These are phyloP conservation scores for Drosophila borborema DNA, from an alignment of 2,888 invertebrate genomes.

Conservation along the genomic window DNA sequence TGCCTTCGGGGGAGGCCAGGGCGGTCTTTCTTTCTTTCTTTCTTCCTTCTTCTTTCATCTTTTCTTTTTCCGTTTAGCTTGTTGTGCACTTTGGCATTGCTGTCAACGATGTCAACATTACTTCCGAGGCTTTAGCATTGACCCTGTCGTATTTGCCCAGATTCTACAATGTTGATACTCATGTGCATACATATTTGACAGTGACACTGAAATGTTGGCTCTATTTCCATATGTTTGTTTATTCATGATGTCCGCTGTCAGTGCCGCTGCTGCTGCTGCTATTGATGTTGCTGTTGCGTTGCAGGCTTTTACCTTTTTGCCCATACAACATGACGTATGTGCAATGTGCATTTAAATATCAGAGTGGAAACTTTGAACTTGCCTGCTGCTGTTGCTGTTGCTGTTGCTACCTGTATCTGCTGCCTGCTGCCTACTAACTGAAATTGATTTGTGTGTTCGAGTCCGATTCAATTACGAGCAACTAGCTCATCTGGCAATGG, in stretches of 20 bases:
- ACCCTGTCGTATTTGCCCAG: constrained; percentile 53
- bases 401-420: not conserved
- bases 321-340: constrained; percentile 55
- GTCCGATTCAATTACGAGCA: constrained; percentile 66
- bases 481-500: constrained; percentile 12
- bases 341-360: constrained; percentile 62
- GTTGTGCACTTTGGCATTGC: constrained; percentile 45
- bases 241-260: constrained; percentile 50
- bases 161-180: constrained; percentile 44
- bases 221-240: constrained; percentile 48
- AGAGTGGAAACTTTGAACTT: constrained; percentile 24
- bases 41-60: constrained; percentile 21
- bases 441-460: constrained; percentile 65
- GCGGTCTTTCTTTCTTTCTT: constrained; percentile 20
- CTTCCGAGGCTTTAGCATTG: constrained; percentile 53
- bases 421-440: constrained; percentile 24
- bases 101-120: constrained; percentile 47
- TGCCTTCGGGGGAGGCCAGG: constrained; percentile 7
- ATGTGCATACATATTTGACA: constrained; percentile 46
- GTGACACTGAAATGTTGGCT: constrained; percentile 62
- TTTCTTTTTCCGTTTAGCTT: constrained; percentile 20
- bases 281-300: constrained; percentile 3
- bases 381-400: constrained; percentile 15
- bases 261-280: not conserved
- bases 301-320: constrained; percentile 21